Evolutionary conservation across 2,113 vertebrate genomes (phyloP), one percentile per base, ranked within the genome.

Genomic region (Ranitomeya imitator): DNA sequence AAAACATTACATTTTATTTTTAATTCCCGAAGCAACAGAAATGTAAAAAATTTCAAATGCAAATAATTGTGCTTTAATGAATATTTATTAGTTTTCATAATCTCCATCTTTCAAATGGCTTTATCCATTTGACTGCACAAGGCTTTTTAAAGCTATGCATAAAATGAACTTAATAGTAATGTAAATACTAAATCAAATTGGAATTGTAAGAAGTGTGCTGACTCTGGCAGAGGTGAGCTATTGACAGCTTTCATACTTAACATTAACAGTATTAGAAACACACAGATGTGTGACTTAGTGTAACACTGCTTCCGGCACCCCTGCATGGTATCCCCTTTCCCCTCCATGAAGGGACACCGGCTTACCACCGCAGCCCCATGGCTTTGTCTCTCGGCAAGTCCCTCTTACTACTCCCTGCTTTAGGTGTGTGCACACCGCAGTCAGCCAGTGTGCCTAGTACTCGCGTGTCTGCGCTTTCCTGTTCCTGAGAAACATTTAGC

Each of bases 51-150:
- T 14, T 73, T 26, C 5, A 16, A 73, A 31, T 37, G 69, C 23
- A 73, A 73, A 37, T 73, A 73, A 73, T 73, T 73, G 14, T 73
- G 21, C n/a, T 16, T 73, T 73, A 73, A 73, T 73, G 69, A 73
- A 73, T 73, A 31, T 73, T 37, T 73, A 73, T 73, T 73, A 37
- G 26, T 37, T 73, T 37, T 73, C 69, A 73, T 37, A 37, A 73
- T 73, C 69, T 31, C 23, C 13, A 73, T 73, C 11, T 71, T 26
- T 37, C 13, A 73, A 14, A 26, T 26, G 37, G 15, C 16, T 37
- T 14, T 15, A 73, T 31, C 23, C 26, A 73, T 73, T 26, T 71
- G 67, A 12, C 2, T 71, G n/a, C 67, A 71, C 67, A 26, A 71
- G 67, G 67, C 11, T 71, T 71, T 45, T 71, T 71, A 71, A 26